Evolutionary conservation across 2,888 invertebrate species (phyloP).

Genomic region (Drosophila meridionalis): DNA sequence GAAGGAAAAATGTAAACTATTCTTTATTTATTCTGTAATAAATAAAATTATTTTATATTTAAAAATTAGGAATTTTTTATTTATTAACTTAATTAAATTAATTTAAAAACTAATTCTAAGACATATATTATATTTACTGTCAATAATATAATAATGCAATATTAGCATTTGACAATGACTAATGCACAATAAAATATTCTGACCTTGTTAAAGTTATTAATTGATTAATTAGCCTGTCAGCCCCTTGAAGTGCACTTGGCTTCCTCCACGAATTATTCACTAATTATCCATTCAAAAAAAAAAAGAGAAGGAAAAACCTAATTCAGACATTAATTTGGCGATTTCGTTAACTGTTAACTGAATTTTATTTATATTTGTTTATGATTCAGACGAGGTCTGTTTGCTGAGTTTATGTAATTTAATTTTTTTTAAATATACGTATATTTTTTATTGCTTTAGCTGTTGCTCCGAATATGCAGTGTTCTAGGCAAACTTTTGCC

Average conservation of each 20-base stretch:
- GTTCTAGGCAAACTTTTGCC: slow-evolving; percentile 53
- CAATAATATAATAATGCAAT: background rate
- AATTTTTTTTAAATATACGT: background rate
- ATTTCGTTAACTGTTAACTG: slow-evolving; percentile 35
- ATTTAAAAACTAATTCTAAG: background rate
- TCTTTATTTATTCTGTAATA: no score
- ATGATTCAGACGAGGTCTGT: slow-evolving; percentile 13
- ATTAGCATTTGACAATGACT: background rate
- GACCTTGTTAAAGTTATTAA: background rate
- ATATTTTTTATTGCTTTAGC: slow-evolving; percentile 5
- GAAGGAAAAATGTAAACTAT: no score
- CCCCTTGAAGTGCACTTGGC: background rate
- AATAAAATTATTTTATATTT: no score
- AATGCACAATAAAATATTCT: background rate
- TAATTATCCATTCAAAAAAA: background rate
- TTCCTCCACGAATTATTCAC: slow-evolving; percentile 2
- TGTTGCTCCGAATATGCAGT: slow-evolving; percentile 25
- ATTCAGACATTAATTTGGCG: slow-evolving; percentile 11
- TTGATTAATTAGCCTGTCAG: background rate
- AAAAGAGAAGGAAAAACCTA: background rate
- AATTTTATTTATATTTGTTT: slow-evolving; percentile 8
- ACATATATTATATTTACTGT: background rate
- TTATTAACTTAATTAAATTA: background rate
- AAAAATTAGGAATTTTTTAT: no score
- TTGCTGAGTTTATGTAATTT: slow-evolving; percentile 23